Base-by-base conservation (phyloP, 2,113 vertebrate species). In the Haliaeetus leucogaster region DNA sequence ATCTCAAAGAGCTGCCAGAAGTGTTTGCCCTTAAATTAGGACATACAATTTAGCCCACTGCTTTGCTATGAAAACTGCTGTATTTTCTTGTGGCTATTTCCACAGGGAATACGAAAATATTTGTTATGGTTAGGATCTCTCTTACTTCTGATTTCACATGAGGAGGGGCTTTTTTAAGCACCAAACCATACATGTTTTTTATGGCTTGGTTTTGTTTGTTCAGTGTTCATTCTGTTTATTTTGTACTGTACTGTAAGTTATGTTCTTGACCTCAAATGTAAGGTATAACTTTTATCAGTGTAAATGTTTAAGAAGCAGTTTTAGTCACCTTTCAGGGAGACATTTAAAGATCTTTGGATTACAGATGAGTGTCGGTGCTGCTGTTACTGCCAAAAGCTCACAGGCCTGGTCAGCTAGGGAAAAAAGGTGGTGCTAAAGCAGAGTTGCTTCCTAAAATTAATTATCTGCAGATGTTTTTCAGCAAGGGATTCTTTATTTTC, bases 221-320 rank as follows among this genome's bases (percentile, higher is more conserved):
- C 56, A 47, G 10, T 59, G 5, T 65, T 77, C 6, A 16, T 87
- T 79, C 8, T 50, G 8, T 86, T 67, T 74, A 17, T 79, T 92
- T 30, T 3, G 1, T 72, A 23, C 27, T 50, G 2, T 68, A 38
- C 20, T 42, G 3, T 76, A 32, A 65, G 9, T 50, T 77, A 32
- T 1, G 0, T 72, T 89, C 19, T 66, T 83, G 23, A 43, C 13
- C 30, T 89, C 0, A 0, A 78, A 55, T n/a, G 13, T 52, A 27
- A 40, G 19, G 6, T 78, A 5, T 52, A 68, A 63, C 8, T 89
- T 82, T 14, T 13, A 10, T 68, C n/a, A 74, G 7, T 30, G 34
- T 47, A 34, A 58, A 43, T 34, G 3, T 55, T 80, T 26, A 63
- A 79, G 34, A 94, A 43, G 4, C 11, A 22, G 7, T 66, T 94